Conservation (phyloP, 2,113 vertebrate species). For the Craseonycteris thonglongyai region DNA sequence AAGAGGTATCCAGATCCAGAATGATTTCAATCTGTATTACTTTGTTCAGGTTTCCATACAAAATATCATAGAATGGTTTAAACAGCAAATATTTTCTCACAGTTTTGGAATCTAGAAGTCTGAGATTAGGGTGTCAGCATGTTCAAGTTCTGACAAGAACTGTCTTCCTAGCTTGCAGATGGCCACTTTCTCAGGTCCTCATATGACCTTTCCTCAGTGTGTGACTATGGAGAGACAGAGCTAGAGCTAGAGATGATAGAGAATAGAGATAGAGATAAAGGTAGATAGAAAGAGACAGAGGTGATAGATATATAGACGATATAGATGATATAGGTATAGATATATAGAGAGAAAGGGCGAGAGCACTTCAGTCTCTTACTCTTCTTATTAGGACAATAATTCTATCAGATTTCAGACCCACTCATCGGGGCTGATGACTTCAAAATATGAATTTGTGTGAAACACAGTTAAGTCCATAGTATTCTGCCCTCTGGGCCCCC, state of each 20-base stretch:
- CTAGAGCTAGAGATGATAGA: background rate
- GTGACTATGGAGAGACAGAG: background rate
- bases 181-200: background rate
- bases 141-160: background rate
- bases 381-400: background rate
- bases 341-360: background rate
- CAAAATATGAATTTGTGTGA: background rate
- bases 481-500: background rate
- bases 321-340: too few species aligned
- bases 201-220: background rate
- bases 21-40: background rate
- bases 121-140: background rate
- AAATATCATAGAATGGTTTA: background rate
- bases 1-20: background rate
- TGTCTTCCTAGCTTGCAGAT: background rate
- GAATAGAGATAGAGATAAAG: background rate
- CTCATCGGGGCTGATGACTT: rapidly evolving
- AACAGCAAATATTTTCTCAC: background rate
- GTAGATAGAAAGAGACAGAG: background rate
- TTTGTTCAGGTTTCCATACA: background rate
- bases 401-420: background rate
- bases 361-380: background rate
- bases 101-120: background rate
- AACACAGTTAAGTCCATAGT: background rate
- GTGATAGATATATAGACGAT: background rate